Percentiles rank a stretch among this genome's conserved stretches.
Evolutionary conservation across 2,888 invertebrate genomes (phyloP).

Genomic region (Halictus ligatus): DNA sequence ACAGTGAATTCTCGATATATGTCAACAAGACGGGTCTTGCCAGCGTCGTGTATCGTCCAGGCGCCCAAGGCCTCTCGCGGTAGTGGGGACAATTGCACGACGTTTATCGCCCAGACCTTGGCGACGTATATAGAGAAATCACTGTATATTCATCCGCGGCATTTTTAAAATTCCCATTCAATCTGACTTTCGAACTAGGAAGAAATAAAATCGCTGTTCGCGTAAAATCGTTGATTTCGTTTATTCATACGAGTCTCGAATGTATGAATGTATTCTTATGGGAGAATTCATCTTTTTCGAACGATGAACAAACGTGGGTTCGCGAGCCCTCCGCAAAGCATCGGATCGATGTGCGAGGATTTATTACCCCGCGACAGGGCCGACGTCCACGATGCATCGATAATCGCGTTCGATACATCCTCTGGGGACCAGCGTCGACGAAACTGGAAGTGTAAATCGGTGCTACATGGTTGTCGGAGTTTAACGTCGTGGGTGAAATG

Average conservation of each 20-base stretch:
- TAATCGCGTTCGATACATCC: constrained; percentile 60
- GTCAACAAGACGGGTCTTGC: no score
- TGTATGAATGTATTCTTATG: neutral
- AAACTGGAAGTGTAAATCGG: constrained; percentile 54
- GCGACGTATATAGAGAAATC: no score
- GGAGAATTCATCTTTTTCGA: neutral
- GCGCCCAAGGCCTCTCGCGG: no score
- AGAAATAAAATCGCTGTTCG: neutral
- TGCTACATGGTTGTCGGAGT: constrained; percentile 62
- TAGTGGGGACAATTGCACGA: no score
- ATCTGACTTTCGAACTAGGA: neutral
- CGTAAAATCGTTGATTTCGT: neutral
- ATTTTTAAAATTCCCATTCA: neutral
- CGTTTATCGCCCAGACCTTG: no score
- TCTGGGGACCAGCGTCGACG: constrained; percentile 5
- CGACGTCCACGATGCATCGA: constrained; percentile 49
- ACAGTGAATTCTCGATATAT: no score
- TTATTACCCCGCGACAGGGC: constrained; percentile 45
- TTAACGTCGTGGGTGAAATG: constrained; percentile 76
- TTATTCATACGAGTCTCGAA: neutral
- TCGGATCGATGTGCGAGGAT: constrained; percentile 70
- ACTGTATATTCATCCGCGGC: neutral
- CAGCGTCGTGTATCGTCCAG: no score
- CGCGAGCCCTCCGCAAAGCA: neutral
- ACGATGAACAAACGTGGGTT: neutral